phyloP scores from a whole-genome alignment of 2,797 vertebrate species.

The Podarcis siculus region DNA sequence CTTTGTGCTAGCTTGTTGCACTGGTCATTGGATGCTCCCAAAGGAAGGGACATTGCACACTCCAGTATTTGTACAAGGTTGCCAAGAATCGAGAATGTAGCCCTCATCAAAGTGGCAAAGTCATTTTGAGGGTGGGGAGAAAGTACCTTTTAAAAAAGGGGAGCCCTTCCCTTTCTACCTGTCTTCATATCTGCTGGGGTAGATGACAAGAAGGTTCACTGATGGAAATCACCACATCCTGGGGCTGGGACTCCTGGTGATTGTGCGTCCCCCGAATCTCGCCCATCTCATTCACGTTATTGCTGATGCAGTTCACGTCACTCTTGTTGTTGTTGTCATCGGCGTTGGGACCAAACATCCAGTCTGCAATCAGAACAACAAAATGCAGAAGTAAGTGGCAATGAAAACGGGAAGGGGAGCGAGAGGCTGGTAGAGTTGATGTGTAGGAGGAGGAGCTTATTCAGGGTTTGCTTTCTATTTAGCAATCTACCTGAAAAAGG shows the following conservation, averaged over 20 bases:
- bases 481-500: background rate
- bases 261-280: constrained; percentile 55
- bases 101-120: background rate
- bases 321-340: constrained; percentile 79
- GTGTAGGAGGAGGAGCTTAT: no score
- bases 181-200: constrained; percentile 74
- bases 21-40: background rate
- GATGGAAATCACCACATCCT: constrained; percentile 84
- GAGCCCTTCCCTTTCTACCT: background rate
- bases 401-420: constrained; percentile 14
- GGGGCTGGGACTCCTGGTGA: constrained; percentile 54
- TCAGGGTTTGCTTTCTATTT: background rate
- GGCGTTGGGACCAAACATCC: constrained; percentile 79
- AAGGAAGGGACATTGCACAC: background rate
- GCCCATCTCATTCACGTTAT: constrained; percentile 74
- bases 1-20: background rate
- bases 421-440: no score
- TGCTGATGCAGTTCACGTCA: constrained; percentile 84
- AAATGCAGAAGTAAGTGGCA: constrained; percentile 14
- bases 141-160: background rate
- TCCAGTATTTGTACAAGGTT: background rate
- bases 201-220: constrained; percentile 75
- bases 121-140: background rate
- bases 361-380: constrained; percentile 74
- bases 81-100: background rate